Base-by-base conservation (phyloP, 2,888 invertebrate species). In the Harpalus rubripes region DNA sequence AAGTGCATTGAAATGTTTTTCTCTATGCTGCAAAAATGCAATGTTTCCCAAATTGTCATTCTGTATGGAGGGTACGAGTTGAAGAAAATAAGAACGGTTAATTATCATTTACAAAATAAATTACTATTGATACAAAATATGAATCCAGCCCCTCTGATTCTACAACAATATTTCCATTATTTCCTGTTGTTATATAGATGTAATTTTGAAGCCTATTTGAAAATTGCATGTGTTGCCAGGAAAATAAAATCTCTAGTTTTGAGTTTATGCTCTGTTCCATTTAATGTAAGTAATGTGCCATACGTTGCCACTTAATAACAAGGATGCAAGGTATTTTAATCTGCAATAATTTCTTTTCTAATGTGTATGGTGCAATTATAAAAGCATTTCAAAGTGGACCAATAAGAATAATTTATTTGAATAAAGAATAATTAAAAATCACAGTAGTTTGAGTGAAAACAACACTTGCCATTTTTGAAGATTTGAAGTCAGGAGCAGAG, bases 171-270 rank as follows among this genome's bases (percentile, higher is more conserved):
- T 95, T 97, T 88, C 98, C 98, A 0, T 90, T 96, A 22, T 92
- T 97, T 7, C 92, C 93, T 8, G 93, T 94, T 86, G 95, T 95
- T 68, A n/a, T n/a, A n/a, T n/a, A 94, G 96, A 80, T 96, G 97
- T 89, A 94, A 96, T 87, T 97, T 96, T 90, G 98, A 99, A 91
- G 98, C 98, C 0, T 99, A 99, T 90, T 95, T 95, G 87, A 96
- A 97, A 88, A 95, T 98, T 82, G 98, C 98, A 0, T 94, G 95
- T 0, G 90, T 98, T 87, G 96, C 98, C 0, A 94, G 95, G 86
- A 92, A 94, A 84, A 91, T 97, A 1, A 92, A 95, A 58, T 98
- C 97, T 88, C 98, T 98, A 0, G 95, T 99, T 1, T 90, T 99
- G 3, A 98, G 98, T 88, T 96, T 96, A n/a, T n/a, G n/a, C n/a